phyloP scores from a whole-genome alignment of 2,797 vertebrate species.

The Heterohyrax brucei region DNA sequence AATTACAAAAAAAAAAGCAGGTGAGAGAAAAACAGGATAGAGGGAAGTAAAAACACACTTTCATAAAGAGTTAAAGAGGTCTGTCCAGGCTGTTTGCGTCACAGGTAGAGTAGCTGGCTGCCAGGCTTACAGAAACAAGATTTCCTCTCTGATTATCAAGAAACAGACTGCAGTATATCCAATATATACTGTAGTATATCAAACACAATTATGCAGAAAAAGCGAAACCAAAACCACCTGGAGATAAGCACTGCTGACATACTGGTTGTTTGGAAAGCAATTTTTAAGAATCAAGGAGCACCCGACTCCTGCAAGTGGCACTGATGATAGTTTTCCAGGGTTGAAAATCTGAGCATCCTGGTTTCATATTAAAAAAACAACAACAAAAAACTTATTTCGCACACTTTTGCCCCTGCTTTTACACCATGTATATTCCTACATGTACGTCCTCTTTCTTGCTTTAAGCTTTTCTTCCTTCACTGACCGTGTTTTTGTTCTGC shows the following conservation, averaged over 20 bases:
- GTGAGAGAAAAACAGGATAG: background rate
- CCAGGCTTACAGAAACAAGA: too few species aligned
- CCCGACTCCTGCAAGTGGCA: too few species aligned
- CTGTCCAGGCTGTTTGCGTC: background rate
- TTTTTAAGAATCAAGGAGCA: background rate
- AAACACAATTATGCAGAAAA: background rate
- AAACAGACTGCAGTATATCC: background rate
- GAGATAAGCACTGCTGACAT: background rate
- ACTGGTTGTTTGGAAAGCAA: background rate
- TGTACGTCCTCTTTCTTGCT: background rate
- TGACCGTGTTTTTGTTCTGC: background rate
- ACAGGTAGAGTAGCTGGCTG: too few species aligned
- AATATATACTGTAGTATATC: too few species aligned
- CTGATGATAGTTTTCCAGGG: too few species aligned
- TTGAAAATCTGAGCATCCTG: background rate
- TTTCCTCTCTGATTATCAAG: background rate
- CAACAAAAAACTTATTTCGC: background rate
- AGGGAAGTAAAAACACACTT: constrained; percentile 62
- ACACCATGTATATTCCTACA: background rate
- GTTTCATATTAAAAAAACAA: background rate
- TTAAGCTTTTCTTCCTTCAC: background rate
- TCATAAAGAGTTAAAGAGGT: background rate
- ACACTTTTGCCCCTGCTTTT: background rate
- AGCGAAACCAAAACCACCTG: background rate
- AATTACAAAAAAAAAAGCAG: too few species aligned